These are phyloP conservation scores for Harpalus rubripes DNA, from an alignment of 2,888 invertebrate genomes.

Conservation along the genomic window DNA sequence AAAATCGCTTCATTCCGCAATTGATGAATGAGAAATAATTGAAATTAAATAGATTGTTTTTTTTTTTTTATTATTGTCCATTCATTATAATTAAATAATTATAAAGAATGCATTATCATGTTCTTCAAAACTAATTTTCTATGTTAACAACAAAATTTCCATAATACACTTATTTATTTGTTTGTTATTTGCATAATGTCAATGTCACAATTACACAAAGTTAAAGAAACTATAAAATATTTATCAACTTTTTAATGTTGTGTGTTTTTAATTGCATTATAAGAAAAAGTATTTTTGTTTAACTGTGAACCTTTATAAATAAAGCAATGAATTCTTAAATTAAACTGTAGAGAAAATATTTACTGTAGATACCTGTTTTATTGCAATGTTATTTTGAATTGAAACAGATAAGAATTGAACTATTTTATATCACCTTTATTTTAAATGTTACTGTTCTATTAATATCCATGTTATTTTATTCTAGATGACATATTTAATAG, in stretches of 20 bases:
- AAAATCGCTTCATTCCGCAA: too few species aligned
- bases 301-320: background rate
- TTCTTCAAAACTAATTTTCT: background rate
- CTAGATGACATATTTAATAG: too few species aligned
- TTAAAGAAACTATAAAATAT: background rate
- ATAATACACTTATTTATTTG: background rate
- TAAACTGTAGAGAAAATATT: background rate
- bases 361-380: background rate
- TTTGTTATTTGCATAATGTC: background rate
- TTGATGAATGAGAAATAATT: too few species aligned
- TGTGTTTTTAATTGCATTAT: background rate
- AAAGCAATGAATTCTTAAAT: background rate
- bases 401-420: background rate
- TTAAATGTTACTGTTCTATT: too few species aligned
- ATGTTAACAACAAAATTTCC: background rate
- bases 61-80: too few species aligned
- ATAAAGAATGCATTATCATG: too few species aligned
- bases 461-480: too few species aligned
- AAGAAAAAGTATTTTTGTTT: background rate
- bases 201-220: background rate
- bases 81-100: too few species aligned
- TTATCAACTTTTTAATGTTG: background rate
- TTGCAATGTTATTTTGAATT: background rate
- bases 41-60: too few species aligned
- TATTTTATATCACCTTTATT: background rate